These are phyloP conservation scores for Anseranas semipalmata DNA, from an alignment of 2,113 vertebrate genomes.

Conservation along the genomic window DNA sequence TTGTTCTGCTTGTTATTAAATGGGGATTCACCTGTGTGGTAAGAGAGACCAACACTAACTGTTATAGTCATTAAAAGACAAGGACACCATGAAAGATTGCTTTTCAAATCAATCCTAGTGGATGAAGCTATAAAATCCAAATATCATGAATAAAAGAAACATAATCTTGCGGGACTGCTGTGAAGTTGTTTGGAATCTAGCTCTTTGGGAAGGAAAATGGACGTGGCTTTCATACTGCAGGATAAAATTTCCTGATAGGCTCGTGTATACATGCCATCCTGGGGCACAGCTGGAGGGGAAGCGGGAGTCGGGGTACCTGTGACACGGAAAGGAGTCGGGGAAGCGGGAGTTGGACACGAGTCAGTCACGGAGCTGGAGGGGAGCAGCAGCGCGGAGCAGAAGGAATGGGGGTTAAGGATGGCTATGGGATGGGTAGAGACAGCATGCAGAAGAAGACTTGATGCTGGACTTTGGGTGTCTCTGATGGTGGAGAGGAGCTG, in stretches of 20 bases:
- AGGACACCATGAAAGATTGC: not conserved
- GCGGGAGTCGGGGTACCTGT: not conserved
- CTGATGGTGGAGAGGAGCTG: not conserved
- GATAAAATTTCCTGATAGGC: not conserved
- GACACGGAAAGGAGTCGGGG: not conserved
- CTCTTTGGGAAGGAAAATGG: not conserved
- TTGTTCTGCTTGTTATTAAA: conserved; percentile 46
- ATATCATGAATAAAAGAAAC: conserved; percentile 58
- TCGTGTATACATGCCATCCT: not conserved
- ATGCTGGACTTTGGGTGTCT: not conserved
- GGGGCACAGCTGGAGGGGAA: not conserved
- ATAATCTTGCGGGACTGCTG: not conserved
- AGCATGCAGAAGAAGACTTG: not conserved
- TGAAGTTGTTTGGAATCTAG: not conserved
- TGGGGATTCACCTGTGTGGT: not conserved
- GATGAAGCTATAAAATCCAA: conserved; percentile 18
- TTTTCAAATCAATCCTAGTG: conserved; percentile 27
- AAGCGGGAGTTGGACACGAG: not conserved
- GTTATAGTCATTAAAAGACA: conserved; percentile 36
- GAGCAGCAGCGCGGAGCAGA: not conserved
- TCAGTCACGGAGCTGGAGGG: fast-evolving
- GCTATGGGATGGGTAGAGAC: not conserved
- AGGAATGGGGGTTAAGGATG: not conserved
- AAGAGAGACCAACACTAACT: not conserved
- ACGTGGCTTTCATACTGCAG: not conserved